A percentile compares a stretch with the other conserved stretches of the same genome.
phyloP scores from a whole-genome alignment of 1,140 invertebrate genomes.

The Nylanderia fulva region DNA sequence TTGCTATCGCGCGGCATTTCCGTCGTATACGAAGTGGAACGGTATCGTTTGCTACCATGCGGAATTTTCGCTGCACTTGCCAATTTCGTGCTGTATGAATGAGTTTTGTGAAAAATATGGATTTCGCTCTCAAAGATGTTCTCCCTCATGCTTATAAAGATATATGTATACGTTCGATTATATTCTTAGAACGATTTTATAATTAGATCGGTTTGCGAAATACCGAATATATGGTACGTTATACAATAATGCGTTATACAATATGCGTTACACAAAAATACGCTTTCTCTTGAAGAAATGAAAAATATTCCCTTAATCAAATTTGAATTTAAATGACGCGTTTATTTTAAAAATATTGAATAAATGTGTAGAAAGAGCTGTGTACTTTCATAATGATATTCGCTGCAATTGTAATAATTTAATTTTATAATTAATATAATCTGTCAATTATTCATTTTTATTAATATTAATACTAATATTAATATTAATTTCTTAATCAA shows the following conservation, averaged over 20 bases:
- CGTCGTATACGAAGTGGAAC: slow-evolving; percentile 4
- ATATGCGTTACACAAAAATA: not conserved
- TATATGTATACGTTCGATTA: not conserved
- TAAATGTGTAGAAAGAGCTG: no score
- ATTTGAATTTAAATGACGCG: not conserved
- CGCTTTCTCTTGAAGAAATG: not conserved
- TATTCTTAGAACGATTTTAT: not conserved
- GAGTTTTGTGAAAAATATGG: slow-evolving; percentile 35
- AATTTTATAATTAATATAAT: not conserved
- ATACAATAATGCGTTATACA: not conserved
- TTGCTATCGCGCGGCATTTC: slow-evolving; percentile 25
- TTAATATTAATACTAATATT: no score
- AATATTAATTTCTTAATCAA: not conserved
- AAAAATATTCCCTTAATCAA: not conserved
- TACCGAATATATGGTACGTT: not conserved
- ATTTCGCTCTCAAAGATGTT: slow-evolving; percentile 10
- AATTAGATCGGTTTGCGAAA: not conserved
- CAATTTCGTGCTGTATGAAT: slow-evolving; percentile 42
- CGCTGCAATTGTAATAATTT: slow-evolving; percentile 1
- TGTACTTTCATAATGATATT: not conserved
- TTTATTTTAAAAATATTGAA: slow-evolving; percentile 13
- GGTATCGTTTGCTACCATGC: slow-evolving; percentile 20
- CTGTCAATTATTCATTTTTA: not conserved
- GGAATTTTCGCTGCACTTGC: slow-evolving; percentile 48
- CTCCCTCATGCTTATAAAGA: not conserved